A percentile compares a stretch with the other conserved stretches of the same genome.
phyloP scores from a whole-genome alignment of 53 echinoderm and acorn worm species.

The Apostichopus leukothele region DNA sequence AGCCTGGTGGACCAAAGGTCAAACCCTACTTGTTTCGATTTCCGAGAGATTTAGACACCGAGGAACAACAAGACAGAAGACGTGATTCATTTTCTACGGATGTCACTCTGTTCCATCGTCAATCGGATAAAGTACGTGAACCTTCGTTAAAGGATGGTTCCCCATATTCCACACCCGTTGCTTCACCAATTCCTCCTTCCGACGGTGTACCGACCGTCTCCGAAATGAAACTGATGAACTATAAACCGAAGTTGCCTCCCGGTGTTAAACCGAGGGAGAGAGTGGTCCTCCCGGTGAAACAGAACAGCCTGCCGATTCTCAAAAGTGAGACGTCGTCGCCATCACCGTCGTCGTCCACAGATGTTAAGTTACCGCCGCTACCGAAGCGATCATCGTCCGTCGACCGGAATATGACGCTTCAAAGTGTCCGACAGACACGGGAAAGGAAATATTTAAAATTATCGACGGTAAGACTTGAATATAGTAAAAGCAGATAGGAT shows the following conservation, averaged over 20 bases:
- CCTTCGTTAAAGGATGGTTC: background rate
- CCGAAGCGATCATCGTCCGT: slow-evolving; percentile 37
- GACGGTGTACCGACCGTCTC: slow-evolving; percentile 26
- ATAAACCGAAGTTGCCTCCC: background rate
- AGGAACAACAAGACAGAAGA: background rate
- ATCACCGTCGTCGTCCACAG: background rate
- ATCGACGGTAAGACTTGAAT: slow-evolving; percentile 39
- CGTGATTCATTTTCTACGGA: slow-evolving; percentile 38
- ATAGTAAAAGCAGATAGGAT: slow-evolving; percentile 28
- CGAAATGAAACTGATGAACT: slow-evolving; percentile 36
- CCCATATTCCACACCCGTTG: slow-evolving; percentile 12
- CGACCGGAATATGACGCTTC: background rate
- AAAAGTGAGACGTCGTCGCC: background rate
- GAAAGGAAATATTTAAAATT: slow-evolving; percentile 42
- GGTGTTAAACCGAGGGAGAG: slow-evolving; percentile 17
- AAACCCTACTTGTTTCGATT: slow-evolving; percentile 47
- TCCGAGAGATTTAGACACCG: slow-evolving; percentile 19
- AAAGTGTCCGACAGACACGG: background rate
- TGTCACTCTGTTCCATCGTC: background rate
- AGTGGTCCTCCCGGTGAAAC: background rate
- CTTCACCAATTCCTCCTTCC: slow-evolving; percentile 16
- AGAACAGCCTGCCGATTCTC: slow-evolving; percentile 25
- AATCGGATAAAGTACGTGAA: background rate
- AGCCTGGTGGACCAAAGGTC: slow-evolving; percentile 29
- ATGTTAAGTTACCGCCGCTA: background rate